Base-by-base conservation (phyloP, 1,140 invertebrate species). In the Drosophila fuyamai region DNA sequence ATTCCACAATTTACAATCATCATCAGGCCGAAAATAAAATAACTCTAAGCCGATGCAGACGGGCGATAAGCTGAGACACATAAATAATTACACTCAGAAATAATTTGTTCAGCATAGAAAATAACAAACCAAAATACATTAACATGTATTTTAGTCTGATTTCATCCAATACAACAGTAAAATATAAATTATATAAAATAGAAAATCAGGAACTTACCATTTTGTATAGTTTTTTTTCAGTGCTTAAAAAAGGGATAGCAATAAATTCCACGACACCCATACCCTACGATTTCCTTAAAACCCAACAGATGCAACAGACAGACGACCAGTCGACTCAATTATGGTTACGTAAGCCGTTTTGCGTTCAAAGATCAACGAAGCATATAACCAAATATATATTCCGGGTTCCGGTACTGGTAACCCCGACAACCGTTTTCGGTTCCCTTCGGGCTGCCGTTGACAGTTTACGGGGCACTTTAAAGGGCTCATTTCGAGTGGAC, bases 341-440 rank as follows among this genome's bases (percentile, higher is more conserved):
- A 88, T 54, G 44, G 72, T 83, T 89, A 83, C 65, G 54, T 77
- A 83, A 89, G 82, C 75, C 68, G 46, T 80, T 79, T 46, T 79
- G 56, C 47, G 55, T 71, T 55, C 56, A 77, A 76, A 88, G 84
- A 88, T 83, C 83, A 88, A 53, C 80, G 55, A 88, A 62, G 83
- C 83, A 89, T 89, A 77, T 84, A 80, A 88, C 76, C 76, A 66
- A 77, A 59, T 68, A 75, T 76, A 76, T 88, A 76, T 86, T 65
- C 79, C 74, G 41, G 47, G 73, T 47, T n/a, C 47, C 60, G 36
- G 36, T 36, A 29, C 61, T 75, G 40, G 46, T 46, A 78, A 56
- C 41, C 54, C 61, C 61, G 46, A 53, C 41, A 67, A 71, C 70
- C 66, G 44, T 51, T 48, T 51, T 35, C 63, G 16, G 44, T 36